These are phyloP conservation scores for Periophthalmus magnuspinnatus DNA, from an alignment of 2,797 vertebrate genomes.

Conservation along the genomic window DNA sequence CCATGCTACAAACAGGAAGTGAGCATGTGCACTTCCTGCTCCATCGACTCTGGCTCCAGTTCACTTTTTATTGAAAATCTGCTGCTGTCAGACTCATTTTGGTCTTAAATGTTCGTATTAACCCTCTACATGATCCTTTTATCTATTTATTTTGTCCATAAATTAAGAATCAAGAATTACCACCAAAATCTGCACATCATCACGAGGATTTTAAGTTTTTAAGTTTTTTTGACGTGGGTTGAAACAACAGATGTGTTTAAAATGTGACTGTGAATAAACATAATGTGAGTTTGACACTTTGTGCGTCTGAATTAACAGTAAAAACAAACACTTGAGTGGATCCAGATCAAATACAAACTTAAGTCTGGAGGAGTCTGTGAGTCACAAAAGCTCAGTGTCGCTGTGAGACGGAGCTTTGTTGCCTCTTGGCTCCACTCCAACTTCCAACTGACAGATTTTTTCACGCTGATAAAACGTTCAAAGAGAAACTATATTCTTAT, in stretches of 20 bases:
- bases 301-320: neutral
- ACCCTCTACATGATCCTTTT: too few relatives aligned
- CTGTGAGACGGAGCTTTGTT: slow-evolving; percentile 13
- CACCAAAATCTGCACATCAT: too few relatives aligned
- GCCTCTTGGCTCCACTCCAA: slow-evolving; percentile 15
- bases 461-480: slow-evolving; percentile 21
- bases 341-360: slow-evolving; percentile 4
- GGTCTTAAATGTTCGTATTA: too few relatives aligned
- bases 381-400: slow-evolving; percentile 38
- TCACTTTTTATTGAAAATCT: too few relatives aligned
- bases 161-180: too few relatives aligned
- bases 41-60: too few relatives aligned
- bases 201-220: too few relatives aligned
- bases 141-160: too few relatives aligned
- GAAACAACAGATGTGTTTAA: neutral
- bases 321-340: neutral
- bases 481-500: slow-evolving; percentile 18
- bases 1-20: too few relatives aligned
- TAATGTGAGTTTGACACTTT: neutral
- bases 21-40: too few relatives aligned
- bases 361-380: slow-evolving; percentile 7
- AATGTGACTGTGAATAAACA: neutral
- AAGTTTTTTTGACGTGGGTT: too few relatives aligned
- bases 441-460: slow-evolving; percentile 18
- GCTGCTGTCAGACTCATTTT: too few relatives aligned